Percentiles rank a stretch among this genome's conserved stretches.
phyloP scores from a whole-genome alignment of 2,113 vertebrate species.

The Deroptyus accipitrinus region DNA sequence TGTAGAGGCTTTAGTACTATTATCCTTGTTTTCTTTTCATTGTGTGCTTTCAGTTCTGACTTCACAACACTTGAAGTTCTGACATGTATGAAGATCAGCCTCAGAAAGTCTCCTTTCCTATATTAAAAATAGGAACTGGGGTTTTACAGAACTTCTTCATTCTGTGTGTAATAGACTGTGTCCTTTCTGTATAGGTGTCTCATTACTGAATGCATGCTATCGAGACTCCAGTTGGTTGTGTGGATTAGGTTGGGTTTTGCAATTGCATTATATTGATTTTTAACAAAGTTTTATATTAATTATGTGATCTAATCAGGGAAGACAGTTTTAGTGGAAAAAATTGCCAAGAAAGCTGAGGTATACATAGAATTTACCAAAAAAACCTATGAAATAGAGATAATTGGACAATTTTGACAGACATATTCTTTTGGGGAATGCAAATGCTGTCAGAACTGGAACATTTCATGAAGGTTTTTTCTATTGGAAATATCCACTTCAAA shows the following conservation, averaged over 20 bases:
- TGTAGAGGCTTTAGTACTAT: not conserved
- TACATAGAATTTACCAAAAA: not conserved
- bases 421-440: not conserved
- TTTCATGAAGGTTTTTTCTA: not conserved
- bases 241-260: not conserved
- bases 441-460: not conserved
- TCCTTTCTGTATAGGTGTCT: not conserved
- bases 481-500: not conserved
- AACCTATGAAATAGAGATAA: not conserved
- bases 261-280: constrained; percentile 20
- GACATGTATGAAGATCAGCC: not conserved
- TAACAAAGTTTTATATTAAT: not conserved
- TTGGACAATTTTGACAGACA: not conserved
- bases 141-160: not conserved
- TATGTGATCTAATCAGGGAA: not conserved
- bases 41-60: not conserved
- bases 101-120: not conserved
- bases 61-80: not conserved
- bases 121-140: not conserved
- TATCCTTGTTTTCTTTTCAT: not conserved
- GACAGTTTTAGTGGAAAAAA: not conserved
- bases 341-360: not conserved
- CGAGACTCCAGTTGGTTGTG: not conserved
- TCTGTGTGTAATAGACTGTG: not conserved
- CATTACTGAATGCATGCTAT: not conserved